Evolutionary conservation across 2,113 vertebrate species (phyloP), one percentile per base, ranked within the genome.

Genomic region (Elephas maximus): DNA sequence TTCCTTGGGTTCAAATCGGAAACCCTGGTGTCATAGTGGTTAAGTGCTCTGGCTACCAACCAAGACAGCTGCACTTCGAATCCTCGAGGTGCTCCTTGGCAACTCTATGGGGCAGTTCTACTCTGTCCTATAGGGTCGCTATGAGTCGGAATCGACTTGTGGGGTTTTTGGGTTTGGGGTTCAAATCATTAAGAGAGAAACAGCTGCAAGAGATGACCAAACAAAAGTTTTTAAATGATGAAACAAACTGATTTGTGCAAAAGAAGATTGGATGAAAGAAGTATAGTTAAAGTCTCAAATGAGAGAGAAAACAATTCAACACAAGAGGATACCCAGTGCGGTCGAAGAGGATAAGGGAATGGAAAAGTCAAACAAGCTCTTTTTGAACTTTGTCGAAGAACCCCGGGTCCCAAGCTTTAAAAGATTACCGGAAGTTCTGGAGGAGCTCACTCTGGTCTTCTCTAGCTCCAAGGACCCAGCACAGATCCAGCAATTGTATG

Each of bases 171-270:
- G 37, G 37, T 37, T 37, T 37, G 37, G 20, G 45, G 60, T 44
- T 96, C 28, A 88, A 93, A 83, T 48, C 23, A 83, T 81, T 69
- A 83, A 81, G 6, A 94, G 15, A 73, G 41, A 95, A 95, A 82
- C 7, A 48, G 48, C 48, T 48, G 53, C 53, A 57, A 30, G 69
- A 78, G 11, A n/a, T 21, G 4, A 73, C 15, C 41, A 53, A 74
- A 77, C 1, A 24, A 86, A 94, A 82, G 67, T n/a, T 10, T 62
- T 51, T 90, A 88, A 83, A 62, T 53, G 11, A 51, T 81, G 30
- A 90, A 89, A 90, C 62, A 94, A 93, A 81, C 44, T 78, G 48
- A 51, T 81, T 69, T 44, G 24, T 93, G 78, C 62, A 28, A 96
- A 91, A 85, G 26, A 92, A 71, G 67, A 69, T 6, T 51, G 28